Evolutionary conservation across 1,140 invertebrate genomes (phyloP).

Genomic region (Drosophila lacteicornis): DNA sequence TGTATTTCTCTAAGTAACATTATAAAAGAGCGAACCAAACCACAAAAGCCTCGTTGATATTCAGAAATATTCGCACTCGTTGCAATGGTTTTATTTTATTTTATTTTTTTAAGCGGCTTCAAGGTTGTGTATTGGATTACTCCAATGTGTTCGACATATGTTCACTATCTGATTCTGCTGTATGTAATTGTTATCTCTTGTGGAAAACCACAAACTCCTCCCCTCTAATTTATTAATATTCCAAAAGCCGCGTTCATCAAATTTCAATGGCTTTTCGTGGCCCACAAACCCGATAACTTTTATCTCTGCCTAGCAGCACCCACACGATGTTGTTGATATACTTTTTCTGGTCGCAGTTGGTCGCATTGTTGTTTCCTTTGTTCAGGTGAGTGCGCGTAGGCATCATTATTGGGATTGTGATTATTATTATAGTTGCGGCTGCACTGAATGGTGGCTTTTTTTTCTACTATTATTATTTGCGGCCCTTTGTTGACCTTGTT

Average conservation of each 20-base stretch:
- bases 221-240: slow-evolving; percentile 12
- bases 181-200: slow-evolving; percentile 27
- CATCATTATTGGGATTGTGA: slow-evolving; percentile 19
- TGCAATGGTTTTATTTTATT: neutral
- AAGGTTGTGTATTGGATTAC: slow-evolving; percentile 59
- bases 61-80: slow-evolving; percentile 10
- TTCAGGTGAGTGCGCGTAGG: slow-evolving; percentile 27
- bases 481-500: slow-evolving; percentile 57
- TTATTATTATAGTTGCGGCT: slow-evolving; percentile 11
- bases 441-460: slow-evolving; percentile 48
- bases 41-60: slow-evolving; percentile 15
- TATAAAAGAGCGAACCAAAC: slow-evolving; percentile 13
- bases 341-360: slow-evolving; percentile 9
- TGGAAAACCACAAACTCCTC: slow-evolving; percentile 31
- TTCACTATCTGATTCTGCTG: neutral
- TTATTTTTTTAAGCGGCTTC: slow-evolving; percentile 20
- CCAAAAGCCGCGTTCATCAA: slow-evolving; percentile 28
- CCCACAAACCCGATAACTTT: slow-evolving; percentile 52
- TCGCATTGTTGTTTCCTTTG: slow-evolving; percentile 28
- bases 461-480: slow-evolving; percentile 40
- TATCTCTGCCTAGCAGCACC: slow-evolving; percentile 19
- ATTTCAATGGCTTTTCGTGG: slow-evolving; percentile 42
- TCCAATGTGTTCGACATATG: slow-evolving; percentile 45
- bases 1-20: neutral
- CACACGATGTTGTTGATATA: slow-evolving; percentile 20